Conservation (phyloP, 2,797 vertebrate genomes). For the Chrosomus eos region DNA sequence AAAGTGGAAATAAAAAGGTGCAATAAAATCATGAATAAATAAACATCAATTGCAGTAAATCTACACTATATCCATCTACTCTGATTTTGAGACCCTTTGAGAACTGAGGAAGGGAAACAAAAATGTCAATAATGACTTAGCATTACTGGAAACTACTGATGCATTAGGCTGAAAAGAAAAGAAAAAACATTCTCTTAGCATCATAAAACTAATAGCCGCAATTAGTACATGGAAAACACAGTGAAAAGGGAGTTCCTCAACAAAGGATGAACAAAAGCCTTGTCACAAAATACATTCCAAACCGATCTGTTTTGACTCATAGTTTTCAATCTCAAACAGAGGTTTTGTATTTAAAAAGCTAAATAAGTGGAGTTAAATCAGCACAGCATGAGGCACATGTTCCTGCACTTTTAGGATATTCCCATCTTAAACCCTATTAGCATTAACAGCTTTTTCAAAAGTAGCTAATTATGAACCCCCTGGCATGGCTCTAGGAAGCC, state of each 20-base stretch:
- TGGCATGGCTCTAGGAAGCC: neutral
- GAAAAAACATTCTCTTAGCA: neutral
- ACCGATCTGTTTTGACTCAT: neutral
- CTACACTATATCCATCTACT: neutral
- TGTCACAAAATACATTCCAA: neutral
- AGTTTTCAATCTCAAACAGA: neutral
- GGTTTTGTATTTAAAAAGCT: neutral
- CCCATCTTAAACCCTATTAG: neutral
- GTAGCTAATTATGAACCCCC: neutral
- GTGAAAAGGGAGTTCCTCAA: constrained; percentile 2
- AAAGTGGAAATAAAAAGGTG: neutral
- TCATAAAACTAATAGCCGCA: constrained; percentile 51
- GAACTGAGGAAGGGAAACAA: neutral
- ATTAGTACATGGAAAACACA: constrained; percentile 17
- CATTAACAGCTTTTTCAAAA: constrained; percentile 17
- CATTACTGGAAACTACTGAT: constrained; percentile 29
- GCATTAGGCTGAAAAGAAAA: constrained; percentile 24
- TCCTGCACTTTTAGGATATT: constrained; percentile 10
- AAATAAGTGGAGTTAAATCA: neutral
- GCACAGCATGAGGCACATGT: neutral
- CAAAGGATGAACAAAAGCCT: neutral
- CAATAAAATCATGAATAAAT: neutral
- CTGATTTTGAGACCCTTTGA: neutral
- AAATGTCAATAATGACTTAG: constrained; percentile 14
- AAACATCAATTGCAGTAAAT: neutral